These are phyloP conservation scores for Argyresthia albistria DNA, from an alignment of 2,888 invertebrate genomes.

Conservation along the genomic window DNA sequence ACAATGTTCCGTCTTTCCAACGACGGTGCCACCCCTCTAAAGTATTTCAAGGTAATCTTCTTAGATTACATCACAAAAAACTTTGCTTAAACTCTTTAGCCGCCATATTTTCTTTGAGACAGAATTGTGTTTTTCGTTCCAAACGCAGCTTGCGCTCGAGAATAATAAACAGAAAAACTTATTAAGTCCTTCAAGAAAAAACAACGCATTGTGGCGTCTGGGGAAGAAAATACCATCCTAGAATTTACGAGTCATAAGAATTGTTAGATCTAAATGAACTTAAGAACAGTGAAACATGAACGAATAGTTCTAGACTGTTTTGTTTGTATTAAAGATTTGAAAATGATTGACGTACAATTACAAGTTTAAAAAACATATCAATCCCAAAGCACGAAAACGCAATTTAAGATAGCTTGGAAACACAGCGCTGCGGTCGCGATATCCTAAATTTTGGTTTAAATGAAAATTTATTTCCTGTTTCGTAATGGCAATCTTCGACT, in stretches of 20 bases:
- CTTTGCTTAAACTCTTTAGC: slow-evolving; percentile 41
- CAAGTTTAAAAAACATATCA: too few species aligned
- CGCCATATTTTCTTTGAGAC: slow-evolving; percentile 52
- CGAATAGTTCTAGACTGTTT: neutral
- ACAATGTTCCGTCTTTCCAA: slow-evolving; percentile 26
- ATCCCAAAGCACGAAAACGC: too few species aligned
- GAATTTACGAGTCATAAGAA: slow-evolving; percentile 4
- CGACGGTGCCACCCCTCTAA: slow-evolving; percentile 30
- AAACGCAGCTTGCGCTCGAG: slow-evolving; percentile 21
- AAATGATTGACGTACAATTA: too few species aligned
- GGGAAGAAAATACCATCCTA: slow-evolving; percentile 1
- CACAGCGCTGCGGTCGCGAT: too few species aligned
- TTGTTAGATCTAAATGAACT: neutral
- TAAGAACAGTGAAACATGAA: neutral
- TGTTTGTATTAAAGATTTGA: neutral
- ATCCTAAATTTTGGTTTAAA: too few species aligned
- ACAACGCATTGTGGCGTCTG: slow-evolving; percentile 20
- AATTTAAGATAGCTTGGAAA: too few species aligned
- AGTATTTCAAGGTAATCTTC: slow-evolving; percentile 58
- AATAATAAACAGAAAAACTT: slow-evolving; percentile 47
- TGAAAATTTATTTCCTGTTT: too few species aligned
- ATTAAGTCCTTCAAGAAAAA: slow-evolving; percentile 38
- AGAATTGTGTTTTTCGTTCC: slow-evolving; percentile 44
- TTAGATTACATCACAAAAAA: slow-evolving; percentile 53
- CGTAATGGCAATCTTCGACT: too few species aligned